Evolutionary conservation across 1,140 invertebrate genomes (phyloP), one percentile per base, ranked within the genome.

Genomic region (Sinonovacula constricta): DNA sequence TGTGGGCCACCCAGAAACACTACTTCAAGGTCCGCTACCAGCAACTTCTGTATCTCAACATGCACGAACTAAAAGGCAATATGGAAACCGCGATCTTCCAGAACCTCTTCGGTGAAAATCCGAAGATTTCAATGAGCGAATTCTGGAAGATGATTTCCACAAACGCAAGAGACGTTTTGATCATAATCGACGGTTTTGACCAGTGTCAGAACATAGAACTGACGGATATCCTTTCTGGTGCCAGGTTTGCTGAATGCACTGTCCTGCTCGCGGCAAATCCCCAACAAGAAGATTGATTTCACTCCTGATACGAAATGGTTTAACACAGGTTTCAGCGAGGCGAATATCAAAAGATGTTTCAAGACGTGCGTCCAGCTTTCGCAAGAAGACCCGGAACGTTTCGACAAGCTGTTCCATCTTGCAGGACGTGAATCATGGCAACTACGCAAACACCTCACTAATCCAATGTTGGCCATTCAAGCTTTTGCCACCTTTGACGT

Each of bases 131-230:
- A 22, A 2, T 49, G 2, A 70, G 79, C 10, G 87, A 87, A 36
- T 79, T 88, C 59, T 87, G 85, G 81, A 51, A 67, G 5, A 69
- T 83, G 59, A 28, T 88, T 5, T 86, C 85, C 72, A 65, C 57
- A 12, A 72, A 84, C 51, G 69, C 85, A 22, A 36, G 75, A 1
- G 82, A 86, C 34, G 77, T 83, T 0, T 22, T 87, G 10, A 15
- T 88, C 26, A n/a, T 88, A 1, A 24, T 88, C 7, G 87, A 88
- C 63, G 82, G 83, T 0, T 86, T 83, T 68, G 83, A 86, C 53
- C 78, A 79, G 24, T 66, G 66, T 30, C 53, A 62, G 14, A 65
- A 77, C 15, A 59, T 82, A 22, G 81, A 82, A 49, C 51, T 88
- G 4, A 56, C 65, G 3, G 65, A 77, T n/a, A 72, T 87, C 10